These are phyloP conservation scores for Machimus atricapillus DNA, from an alignment of 2,888 invertebrate genomes.

Conservation along the genomic window DNA sequence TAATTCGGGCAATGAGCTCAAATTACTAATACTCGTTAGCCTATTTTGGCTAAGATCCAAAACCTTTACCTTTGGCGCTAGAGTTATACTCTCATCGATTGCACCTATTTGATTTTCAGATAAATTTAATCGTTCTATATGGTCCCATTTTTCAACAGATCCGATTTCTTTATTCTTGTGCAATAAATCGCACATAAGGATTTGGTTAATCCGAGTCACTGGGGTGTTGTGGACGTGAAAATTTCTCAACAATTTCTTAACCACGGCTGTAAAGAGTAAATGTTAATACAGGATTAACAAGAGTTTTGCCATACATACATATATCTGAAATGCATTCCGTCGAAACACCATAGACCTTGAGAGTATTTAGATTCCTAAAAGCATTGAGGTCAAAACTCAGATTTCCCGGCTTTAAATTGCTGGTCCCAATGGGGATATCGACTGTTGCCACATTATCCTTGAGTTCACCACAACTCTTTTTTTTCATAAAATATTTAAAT, in stretches of 20 bases:
- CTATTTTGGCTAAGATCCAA: conserved; percentile 81
- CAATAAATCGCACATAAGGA: conserved; percentile 84
- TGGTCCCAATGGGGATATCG: conserved; percentile 72
- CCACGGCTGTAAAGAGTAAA: conserved; percentile 47
- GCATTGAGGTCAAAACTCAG: conserved; percentile 81
- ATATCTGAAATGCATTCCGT: conserved; percentile 73
- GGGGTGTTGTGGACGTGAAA: conserved; percentile 60
- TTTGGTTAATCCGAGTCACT: conserved; percentile 70
- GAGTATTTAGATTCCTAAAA: conserved; percentile 78
- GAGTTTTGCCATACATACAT: conserved; percentile 44
- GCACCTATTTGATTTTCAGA: conserved; percentile 78
- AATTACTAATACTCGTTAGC: conserved; percentile 75
- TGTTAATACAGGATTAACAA: neutral
- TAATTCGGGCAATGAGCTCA: conserved; percentile 80
- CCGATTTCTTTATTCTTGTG: conserved; percentile 67
- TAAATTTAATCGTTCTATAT: conserved; percentile 75
- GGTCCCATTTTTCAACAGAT: conserved; percentile 66
- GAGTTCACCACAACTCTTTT: conserved; percentile 26
- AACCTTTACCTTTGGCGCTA: conserved; percentile 75
- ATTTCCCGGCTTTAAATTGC: conserved; percentile 83
- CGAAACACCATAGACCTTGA: conserved; percentile 75
- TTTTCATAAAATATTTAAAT: neutral
- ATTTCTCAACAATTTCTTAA: conserved; percentile 63
- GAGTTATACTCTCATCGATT: conserved; percentile 82
- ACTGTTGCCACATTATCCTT: conserved; percentile 55